Percentiles rank a stretch among this genome's conserved stretches.
Evolutionary conservation across 30 jellyfish, hydroid and myxozoan genomes (phyloP).

Genomic region (Aurelia sp.): DNA sequence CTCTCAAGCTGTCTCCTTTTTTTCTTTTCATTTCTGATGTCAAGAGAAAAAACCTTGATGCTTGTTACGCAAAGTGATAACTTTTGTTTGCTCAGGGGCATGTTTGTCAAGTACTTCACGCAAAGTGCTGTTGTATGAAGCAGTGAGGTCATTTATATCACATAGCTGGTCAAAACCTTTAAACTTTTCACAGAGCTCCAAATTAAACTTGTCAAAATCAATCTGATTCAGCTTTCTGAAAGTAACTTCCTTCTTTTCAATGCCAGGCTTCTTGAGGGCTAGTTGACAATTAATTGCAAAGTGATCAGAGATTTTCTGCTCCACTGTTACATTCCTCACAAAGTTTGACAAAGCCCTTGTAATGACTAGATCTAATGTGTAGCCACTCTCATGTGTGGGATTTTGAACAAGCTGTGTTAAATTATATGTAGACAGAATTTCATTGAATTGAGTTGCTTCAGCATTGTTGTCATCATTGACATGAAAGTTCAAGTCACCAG

Average conservation of each 20-base stretch:
- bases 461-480: slow-evolving; percentile 51
- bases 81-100: slow-evolving; percentile 15
- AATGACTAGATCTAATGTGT: slow-evolving; percentile 26
- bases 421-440: slow-evolving; percentile 14
- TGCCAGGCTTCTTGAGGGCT: slow-evolving; percentile 52
- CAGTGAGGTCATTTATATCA: slow-evolving; percentile 25
- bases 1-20: slow-evolving; percentile 52
- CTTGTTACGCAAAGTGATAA: slow-evolving; percentile 3
- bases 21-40: slow-evolving; percentile 13
- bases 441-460: slow-evolving; percentile 39
- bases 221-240: slow-evolving; percentile 32
- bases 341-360: neutral
- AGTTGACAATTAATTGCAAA: slow-evolving; percentile 32
- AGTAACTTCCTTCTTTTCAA: slow-evolving; percentile 23
- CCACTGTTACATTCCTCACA: slow-evolving; percentile 34
- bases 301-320: slow-evolving; percentile 26
- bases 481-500: slow-evolving; percentile 54
- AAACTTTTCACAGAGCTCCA: slow-evolving; percentile 20
- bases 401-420: slow-evolving; percentile 33
- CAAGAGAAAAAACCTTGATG: neutral
- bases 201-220: slow-evolving; percentile 24
- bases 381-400: slow-evolving; percentile 44
- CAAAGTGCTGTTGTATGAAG: slow-evolving; percentile 24
- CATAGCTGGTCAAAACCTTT: slow-evolving; percentile 1
- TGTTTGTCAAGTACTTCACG: slow-evolving; percentile 16